phyloP scores from a whole-genome alignment of 2,113 vertebrate species.

The Athene cunicularia region DNA sequence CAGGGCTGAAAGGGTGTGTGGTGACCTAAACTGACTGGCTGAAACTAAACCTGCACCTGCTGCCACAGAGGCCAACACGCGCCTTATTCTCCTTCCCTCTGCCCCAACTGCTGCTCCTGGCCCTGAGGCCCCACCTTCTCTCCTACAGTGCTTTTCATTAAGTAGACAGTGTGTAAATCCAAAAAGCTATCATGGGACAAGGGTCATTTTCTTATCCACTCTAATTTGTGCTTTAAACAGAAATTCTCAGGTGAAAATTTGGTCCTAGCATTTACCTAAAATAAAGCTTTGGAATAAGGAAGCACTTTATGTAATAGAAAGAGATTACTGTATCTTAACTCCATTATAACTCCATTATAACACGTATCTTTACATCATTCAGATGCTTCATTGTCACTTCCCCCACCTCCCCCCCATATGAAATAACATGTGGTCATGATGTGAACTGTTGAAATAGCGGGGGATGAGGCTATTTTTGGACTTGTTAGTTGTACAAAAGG shows the following conservation, averaged over 20 bases:
- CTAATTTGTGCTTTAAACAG: not conserved
- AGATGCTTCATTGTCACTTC: not conserved
- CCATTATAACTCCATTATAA: not conserved
- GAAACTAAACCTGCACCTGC: accelerated
- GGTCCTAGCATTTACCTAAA: not conserved
- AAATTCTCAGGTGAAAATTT: not conserved
- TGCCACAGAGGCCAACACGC: accelerated
- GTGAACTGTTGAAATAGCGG: not conserved
- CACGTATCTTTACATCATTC: not conserved
- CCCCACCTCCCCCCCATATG: not conserved
- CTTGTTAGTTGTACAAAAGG: not conserved
- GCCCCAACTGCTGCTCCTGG: no score
- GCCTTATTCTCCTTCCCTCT: not conserved
- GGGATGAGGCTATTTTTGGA: not conserved
- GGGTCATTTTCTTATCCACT: not conserved
- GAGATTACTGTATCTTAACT: not conserved
- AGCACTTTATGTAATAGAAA: not conserved
- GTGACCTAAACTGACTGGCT: no score
- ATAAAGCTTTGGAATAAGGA: not conserved
- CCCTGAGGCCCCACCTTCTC: accelerated
- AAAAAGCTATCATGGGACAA: accelerated
- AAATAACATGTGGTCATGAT: not conserved
- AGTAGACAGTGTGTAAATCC: no score
- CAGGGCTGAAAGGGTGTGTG: accelerated
- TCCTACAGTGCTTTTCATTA: not conserved